Base-by-base conservation (phyloP, 2,113 vertebrate species). In the Tympanuchus pallidicinctus region DNA sequence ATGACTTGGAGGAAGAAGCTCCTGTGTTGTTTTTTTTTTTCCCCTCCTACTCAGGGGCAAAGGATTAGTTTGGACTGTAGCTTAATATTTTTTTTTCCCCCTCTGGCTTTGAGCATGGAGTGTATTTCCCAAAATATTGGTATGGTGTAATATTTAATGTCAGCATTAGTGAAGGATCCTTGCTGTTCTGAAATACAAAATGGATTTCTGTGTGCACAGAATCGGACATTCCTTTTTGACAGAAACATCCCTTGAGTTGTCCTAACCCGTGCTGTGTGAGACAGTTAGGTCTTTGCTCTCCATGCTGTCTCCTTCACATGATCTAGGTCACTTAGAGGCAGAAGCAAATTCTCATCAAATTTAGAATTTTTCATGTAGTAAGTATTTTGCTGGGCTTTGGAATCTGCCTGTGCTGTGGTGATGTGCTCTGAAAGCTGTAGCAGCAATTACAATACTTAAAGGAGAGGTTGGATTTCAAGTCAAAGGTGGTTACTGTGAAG, bases 391-490 rank as follows among this genome's bases (percentile, higher is more conserved):
- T 83, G 40, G n/a, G 47, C 74, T 67, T 67, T 34, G 24, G 28
- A 64, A 82, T 30, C 32, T 0, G 7, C 57, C 21, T 69, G 52
- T 90, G 42, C 28, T 14, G 38, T 81, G 70, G n/a, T 83, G 34
- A 27, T 59, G 61, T 82, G 27, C 64, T 59, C 63, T 72, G 16
- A 82, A 89, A 54, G 30, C 60, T 88, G 42, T 71, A 67, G 18
- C 14, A 71, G 19, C n/a, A 2, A 71, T 63, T 77, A 19, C 38
- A 83, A 8, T 85, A 74, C 9, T 90, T 73, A 10, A 45, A 64
- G 38, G 27, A 63, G 61, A 40, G 61, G 20, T 77, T 93, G 69
- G 65, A 90, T 81, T 81, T 24, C 27, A 83, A 2, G 81, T 92
- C 88, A 90, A 74, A 83, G 61, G 40, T 75, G 57, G 3, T 36